Conservation (phyloP, 2,888 invertebrate genomes). For the Corythucha ciliata region DNA sequence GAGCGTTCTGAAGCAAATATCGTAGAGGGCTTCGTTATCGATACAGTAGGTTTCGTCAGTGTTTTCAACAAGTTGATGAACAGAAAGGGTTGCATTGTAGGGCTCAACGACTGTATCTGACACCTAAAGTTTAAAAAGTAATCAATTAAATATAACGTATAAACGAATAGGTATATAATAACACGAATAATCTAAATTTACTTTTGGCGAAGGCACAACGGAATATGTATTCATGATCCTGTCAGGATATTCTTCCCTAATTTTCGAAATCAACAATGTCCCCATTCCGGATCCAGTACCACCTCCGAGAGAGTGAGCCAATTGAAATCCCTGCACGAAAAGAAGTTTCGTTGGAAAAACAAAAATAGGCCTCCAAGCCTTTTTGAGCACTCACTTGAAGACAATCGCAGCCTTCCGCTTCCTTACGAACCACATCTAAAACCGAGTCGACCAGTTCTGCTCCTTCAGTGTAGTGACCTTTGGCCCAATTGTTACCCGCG, state of each 20-base stretch:
- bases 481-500: conserved; percentile 52
- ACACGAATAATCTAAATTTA: conserved; percentile 32
- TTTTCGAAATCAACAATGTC: conserved; percentile 75
- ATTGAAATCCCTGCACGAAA: conserved; percentile 51
- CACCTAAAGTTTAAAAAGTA: no score
- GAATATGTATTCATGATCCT: conserved; percentile 82
- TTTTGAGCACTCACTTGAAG: conserved; percentile 41
- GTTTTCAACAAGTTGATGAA: conserved; percentile 53
- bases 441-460: conserved; percentile 51
- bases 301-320: conserved; percentile 76
- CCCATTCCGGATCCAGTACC: conserved; percentile 87
- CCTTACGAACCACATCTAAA: conserved; percentile 45
- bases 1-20: conserved; percentile 55
- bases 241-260: conserved; percentile 78
- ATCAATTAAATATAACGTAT: no score
- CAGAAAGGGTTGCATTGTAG: conserved; percentile 55
- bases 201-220: conserved; percentile 77
- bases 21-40: conserved; percentile 55
- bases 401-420: conserved; percentile 53
- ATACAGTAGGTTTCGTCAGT: conserved; percentile 56
- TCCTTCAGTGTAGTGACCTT: conserved; percentile 55
- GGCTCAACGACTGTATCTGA: conserved; percentile 57
- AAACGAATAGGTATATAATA: neutral
- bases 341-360: neutral
- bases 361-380: neutral